phyloP scores from a whole-genome alignment of 2,797 vertebrate genomes.

The Glyptemys insculpta region DNA sequence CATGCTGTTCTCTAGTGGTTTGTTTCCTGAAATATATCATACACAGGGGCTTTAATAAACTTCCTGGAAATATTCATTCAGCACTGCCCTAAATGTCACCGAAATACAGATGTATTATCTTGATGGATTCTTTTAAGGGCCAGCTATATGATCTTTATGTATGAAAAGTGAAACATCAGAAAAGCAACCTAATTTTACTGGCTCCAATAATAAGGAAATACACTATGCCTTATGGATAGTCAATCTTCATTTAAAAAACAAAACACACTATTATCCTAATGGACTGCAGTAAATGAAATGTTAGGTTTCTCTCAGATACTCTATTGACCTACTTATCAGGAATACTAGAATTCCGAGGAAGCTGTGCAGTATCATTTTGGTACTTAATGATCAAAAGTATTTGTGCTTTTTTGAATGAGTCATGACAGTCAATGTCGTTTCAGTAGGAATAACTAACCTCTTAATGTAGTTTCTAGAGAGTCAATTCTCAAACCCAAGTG shows the following conservation, averaged over 20 bases:
- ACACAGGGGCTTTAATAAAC: background rate
- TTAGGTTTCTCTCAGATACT: background rate
- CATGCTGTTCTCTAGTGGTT: background rate
- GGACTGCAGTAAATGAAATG: background rate
- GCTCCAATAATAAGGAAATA: background rate
- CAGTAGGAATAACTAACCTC: background rate
- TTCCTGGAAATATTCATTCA: background rate
- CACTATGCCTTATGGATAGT: background rate
- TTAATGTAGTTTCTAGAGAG: background rate
- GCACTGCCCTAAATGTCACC: background rate
- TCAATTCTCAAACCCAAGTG: background rate
- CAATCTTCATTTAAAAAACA: background rate
- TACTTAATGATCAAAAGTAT: background rate
- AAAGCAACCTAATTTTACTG: background rate
- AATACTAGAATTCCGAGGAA: background rate
- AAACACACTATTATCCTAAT: background rate
- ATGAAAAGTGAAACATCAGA: background rate
- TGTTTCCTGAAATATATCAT: background rate
- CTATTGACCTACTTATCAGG: background rate
- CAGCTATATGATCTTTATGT: rapidly evolving
- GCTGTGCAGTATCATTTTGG: rapidly evolving
- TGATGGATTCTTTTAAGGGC: background rate
- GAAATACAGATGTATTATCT: background rate
- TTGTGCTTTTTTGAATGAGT: background rate
- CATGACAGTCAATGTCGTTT: background rate